Evolutionary conservation across 2,797 vertebrate species (phyloP).

Genomic region (Aldrovandia affinis): DNA sequence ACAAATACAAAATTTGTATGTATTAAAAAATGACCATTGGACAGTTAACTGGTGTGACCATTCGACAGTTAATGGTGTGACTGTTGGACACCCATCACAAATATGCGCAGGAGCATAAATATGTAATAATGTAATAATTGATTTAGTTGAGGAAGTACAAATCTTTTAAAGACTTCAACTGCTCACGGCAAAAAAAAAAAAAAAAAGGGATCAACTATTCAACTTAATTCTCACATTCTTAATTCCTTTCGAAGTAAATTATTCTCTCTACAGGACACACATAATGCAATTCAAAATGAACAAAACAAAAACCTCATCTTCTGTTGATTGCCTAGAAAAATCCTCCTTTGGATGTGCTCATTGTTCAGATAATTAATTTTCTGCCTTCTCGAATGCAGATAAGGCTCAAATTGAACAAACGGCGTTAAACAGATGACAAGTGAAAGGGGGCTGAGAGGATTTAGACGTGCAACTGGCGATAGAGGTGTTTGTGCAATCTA

Average conservation of each 20-base stretch:
- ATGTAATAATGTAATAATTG: neutral
- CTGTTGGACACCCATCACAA: too few relatives aligned
- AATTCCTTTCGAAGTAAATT: neutral
- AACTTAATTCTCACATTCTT: neutral
- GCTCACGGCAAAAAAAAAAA: too few relatives aligned
- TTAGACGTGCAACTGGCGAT: too few relatives aligned
- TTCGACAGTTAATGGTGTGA: too few relatives aligned
- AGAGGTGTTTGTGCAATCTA: too few relatives aligned
- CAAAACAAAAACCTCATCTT: neutral
- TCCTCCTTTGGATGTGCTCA: neutral
- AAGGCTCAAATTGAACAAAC: neutral
- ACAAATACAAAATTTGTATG: too few relatives aligned
- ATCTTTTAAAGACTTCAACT: neutral
- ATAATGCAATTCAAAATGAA: neutral
- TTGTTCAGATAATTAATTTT: neutral
- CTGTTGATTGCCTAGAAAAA: neutral
- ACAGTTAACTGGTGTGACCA: too few relatives aligned
- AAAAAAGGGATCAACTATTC: neutral
- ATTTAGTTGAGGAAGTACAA: neutral
- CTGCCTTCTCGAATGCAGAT: neutral
- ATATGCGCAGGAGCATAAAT: too few relatives aligned
- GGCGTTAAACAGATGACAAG: neutral
- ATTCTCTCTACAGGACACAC: neutral
- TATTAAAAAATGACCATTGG: too few relatives aligned
- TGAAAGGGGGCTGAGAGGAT: neutral